Evolutionary conservation across 2,113 vertebrate species (phyloP), one percentile per base, ranked within the genome.

Genomic region (Istiophorus platypterus): DNA sequence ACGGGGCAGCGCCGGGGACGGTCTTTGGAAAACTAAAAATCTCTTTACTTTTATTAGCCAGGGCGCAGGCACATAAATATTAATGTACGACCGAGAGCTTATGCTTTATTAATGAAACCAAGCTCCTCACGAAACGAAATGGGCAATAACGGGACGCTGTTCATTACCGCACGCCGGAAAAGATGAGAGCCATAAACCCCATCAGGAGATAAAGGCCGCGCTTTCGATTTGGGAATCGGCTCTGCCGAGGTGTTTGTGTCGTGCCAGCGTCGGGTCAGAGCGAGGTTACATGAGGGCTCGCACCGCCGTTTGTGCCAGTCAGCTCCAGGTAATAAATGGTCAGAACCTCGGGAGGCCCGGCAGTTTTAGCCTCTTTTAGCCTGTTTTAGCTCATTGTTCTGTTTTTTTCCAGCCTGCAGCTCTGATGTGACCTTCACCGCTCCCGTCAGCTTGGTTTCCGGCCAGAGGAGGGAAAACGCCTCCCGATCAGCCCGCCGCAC

Each of bases 51-150:
- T 90, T 91, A 84, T 91, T 84, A 85, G 85, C 81, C 51, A 5
- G 63, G 75, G 75, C 75, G 57, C 47, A 62, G 77, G 65, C 54
- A 42, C 74, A 89, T 84, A 70, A 89, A 92, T 92, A 92, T 92
- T 87, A 89, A 90, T 91, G 87, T 81, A 90, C 72, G 81, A 83
- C 69, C 54, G 37, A 78, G 78, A 75, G 79, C 78, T 92, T 74
- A 89, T 92, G 83, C 76, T 88, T 90, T 88, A 91, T 94, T 90
- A 89, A 93, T 92, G 86, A 86, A 86, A 82, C 51, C n/a, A 80
- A 88, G 87, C 74, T 85, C 85, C 80, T 87, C 78, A 82, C 90
- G 86, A 88, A 92, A 92, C 91, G 82, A 90, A 94, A 92, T 84
- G 64, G 68, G 58, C 66, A 85, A 85, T 91, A 86, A 89, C 87